phyloP scores from a whole-genome alignment of 2,888 invertebrate genomes.

The Drosophila maculinotata region DNA sequence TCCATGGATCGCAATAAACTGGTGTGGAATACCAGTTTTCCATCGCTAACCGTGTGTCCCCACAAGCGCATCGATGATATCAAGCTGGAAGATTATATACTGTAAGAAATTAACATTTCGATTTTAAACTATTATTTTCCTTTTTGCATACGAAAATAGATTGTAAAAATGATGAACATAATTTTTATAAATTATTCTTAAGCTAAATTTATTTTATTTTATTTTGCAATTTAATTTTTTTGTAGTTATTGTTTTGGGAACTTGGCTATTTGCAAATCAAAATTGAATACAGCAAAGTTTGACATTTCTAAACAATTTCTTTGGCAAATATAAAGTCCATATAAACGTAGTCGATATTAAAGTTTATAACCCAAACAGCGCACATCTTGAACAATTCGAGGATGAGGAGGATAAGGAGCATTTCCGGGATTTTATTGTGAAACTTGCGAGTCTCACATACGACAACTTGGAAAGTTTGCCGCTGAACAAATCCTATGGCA shows the following conservation, averaged over 20 bases:
- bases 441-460: constrained; percentile 87
- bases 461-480: constrained; percentile 87
- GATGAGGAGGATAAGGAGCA: constrained; percentile 86
- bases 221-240: too few species aligned
- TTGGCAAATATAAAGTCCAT: too few species aligned
- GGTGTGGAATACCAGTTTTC: constrained; percentile 90
- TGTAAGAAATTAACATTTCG: constrained; percentile 83
- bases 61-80: constrained; percentile 86
- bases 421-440: constrained; percentile 87
- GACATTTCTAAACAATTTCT: not conserved
- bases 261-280: too few species aligned
- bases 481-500: constrained; percentile 85
- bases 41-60: constrained; percentile 89
- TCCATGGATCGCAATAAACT: constrained; percentile 91
- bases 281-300: not conserved
- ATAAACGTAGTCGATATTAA: too few species aligned
- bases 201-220: too few species aligned
- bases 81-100: constrained; percentile 86
- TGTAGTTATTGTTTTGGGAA: too few species aligned
- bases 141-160: too few species aligned
- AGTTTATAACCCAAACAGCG: constrained; percentile 43
- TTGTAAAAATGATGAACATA: too few species aligned
- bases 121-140: too few species aligned
- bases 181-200: too few species aligned
- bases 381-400: constrained; percentile 72